A percentile compares a stretch with the other conserved stretches of the same genome.
Conservation (phyloP, 2,113 vertebrate genomes). For the Zapus hudsonius region DNA sequence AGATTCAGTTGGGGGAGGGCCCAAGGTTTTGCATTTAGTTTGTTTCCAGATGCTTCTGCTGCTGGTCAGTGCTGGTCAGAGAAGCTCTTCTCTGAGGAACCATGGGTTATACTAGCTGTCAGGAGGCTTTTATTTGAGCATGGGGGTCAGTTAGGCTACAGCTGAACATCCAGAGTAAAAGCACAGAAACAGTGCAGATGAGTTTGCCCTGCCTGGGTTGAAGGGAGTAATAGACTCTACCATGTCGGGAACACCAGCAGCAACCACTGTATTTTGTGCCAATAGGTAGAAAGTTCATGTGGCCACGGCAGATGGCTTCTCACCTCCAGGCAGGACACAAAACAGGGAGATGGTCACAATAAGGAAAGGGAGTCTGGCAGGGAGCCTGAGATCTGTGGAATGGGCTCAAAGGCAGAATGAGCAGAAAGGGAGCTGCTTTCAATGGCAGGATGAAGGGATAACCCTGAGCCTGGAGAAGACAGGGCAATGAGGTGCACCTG, state of each 20-base stretch:
- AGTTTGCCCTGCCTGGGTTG: too few relatives aligned
- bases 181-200: neutral
- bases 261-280: neutral
- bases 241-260: neutral
- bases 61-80: neutral
- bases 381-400: neutral
- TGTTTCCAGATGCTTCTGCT: neutral
- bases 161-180: neutral
- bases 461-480: neutral
- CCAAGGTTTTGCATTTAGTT: neutral
- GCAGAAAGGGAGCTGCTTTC: neutral
- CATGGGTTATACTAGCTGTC: neutral
- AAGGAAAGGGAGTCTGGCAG: neutral
- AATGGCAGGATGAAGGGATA: neutral
- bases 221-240: too few relatives aligned
- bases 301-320: neutral
- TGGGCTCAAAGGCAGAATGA: neutral
- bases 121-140: neutral
- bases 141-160: neutral
- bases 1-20: neutral
- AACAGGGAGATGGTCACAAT: neutral
- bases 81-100: neutral
- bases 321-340: neutral
- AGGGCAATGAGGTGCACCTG: neutral
- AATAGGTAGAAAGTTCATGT: neutral